Conservation (phyloP, 64 coral and sea anemone genomes). For the Montipora foliosa region DNA sequence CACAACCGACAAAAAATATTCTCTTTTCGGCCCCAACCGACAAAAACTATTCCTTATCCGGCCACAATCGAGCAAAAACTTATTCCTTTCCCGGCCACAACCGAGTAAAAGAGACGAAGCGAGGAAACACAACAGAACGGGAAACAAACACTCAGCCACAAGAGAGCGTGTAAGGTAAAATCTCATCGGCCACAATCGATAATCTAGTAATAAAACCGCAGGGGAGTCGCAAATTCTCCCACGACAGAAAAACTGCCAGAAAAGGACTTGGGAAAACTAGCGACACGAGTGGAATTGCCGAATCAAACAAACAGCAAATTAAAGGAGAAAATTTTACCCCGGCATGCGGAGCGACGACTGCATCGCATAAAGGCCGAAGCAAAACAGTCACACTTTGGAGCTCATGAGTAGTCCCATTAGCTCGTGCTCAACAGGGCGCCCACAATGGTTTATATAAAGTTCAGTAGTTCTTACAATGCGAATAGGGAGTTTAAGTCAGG, state of each 20-base stretch:
- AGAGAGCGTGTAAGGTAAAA: neutral
- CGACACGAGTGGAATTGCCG: neutral
- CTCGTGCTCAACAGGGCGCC: too few species aligned
- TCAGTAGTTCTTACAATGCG: too few species aligned
- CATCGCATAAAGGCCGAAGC: neutral
- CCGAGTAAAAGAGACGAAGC: neutral
- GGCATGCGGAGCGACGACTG: neutral
- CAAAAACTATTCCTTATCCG: too few species aligned
- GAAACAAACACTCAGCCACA: neutral
- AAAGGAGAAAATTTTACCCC: neutral
- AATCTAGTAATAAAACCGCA: too few species aligned
- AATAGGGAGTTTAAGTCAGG: too few species aligned
- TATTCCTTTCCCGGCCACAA: neutral
- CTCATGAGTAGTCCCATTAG: too few species aligned
- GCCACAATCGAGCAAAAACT: neutral
- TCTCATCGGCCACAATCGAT: neutral
- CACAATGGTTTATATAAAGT: too few species aligned
- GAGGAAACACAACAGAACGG: neutral
- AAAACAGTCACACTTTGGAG: too few species aligned
- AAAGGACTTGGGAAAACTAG: conserved; percentile 5
- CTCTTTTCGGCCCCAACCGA: too few species aligned
- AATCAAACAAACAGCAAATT: neutral
- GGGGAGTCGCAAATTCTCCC: too few species aligned
- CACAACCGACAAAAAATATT: too few species aligned
- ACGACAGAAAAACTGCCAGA: neutral